Evolutionary conservation across 2,888 invertebrate genomes (phyloP), one percentile per base, ranked within the genome.

Genomic region (Thymelicus lineola): DNA sequence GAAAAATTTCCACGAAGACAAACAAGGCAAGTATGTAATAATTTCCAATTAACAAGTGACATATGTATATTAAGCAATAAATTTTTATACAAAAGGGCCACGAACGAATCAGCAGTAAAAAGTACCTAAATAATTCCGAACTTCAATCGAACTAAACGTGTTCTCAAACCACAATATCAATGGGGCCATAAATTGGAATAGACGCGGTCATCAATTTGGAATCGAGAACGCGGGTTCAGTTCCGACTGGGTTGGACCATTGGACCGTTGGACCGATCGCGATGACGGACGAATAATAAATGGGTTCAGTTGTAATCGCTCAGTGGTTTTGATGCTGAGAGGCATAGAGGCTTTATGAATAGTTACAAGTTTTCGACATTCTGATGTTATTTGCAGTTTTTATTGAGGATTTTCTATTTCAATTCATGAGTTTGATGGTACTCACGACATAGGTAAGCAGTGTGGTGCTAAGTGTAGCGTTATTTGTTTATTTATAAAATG

Each of bases 191-290:
- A 68, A 68, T 68, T 68, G 68, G 68, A 46, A 62, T 61, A 46
- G 68, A 62, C 62, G 61, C 36, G 55, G 55, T 68, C 68, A 68
- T 62, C 68, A 68, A 68, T 68, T 68, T n/a, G 57, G 61, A 42
- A 48, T 55, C 45, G 59, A 38, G 48, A 46, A 67, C 55, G 57
- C 38, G 46, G 57, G 55, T 68, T n/a, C 45, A 55, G 7, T 57
- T 62, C 55, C 28, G 36, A 46, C 62, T 42, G 61, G 61, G 17
- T 20, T 45, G 59, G 35, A 55, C 67, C 7, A 9, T 36, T n/a
- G 36, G 38, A 38, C 38, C 7, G 38, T 38, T 28, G 0, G 38
- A 9, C 38, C 7, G 38, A 12, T 10, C 10, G 9, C 55, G 57
- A 57, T 65, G 57, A 45, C 65, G 62, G 35, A 14, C 28, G 62